Percentiles rank a stretch among this genome's conserved stretches.
These are phyloP conservation scores for Decapterus maruadsi DNA, from an alignment of 2,797 vertebrate species.

Conservation along the genomic window DNA sequence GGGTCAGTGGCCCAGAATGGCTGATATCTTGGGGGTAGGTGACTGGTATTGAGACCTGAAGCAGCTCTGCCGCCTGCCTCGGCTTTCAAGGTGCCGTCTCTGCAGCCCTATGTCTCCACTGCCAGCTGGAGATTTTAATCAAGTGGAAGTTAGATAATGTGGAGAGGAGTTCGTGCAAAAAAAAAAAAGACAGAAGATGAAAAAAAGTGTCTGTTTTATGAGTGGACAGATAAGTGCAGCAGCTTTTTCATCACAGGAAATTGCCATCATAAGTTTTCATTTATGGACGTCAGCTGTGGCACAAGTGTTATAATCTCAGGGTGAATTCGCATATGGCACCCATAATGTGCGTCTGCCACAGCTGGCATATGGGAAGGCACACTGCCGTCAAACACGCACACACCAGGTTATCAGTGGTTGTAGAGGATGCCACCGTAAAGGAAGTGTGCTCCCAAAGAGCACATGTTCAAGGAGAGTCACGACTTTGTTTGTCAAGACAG, in stretches of 20 bases:
- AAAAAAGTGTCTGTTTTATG: conserved; percentile 22
- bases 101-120: conserved; percentile 80
- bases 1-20: conserved; percentile 88
- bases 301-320: conserved; percentile 63
- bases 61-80: conserved; percentile 62
- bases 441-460: conserved; percentile 68
- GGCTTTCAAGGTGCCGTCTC: conserved; percentile 83
- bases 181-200: no score
- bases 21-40: conserved; percentile 69
- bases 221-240: not conserved
- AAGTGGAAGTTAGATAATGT: conserved; percentile 76
- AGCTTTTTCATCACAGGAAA: conserved; percentile 31
- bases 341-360: conserved; percentile 67
- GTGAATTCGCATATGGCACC: conserved; percentile 47
- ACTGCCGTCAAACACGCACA: conserved; percentile 46
- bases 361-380: conserved; percentile 70
- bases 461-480: conserved; percentile 74
- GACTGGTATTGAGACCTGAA: conserved; percentile 76
- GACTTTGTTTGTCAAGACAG: conserved; percentile 67
- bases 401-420: conserved; percentile 67
- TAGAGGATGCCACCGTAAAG: conserved; percentile 50
- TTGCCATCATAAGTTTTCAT: conserved; percentile 48
- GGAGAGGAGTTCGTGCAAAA: conserved; percentile 38
- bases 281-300: conserved; percentile 70
- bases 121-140: conserved; percentile 90